A percentile compares a stretch with the other conserved stretches of the same genome.
Conservation (phyloP, 2,888 invertebrate species). For the Drosophila mimica region DNA sequence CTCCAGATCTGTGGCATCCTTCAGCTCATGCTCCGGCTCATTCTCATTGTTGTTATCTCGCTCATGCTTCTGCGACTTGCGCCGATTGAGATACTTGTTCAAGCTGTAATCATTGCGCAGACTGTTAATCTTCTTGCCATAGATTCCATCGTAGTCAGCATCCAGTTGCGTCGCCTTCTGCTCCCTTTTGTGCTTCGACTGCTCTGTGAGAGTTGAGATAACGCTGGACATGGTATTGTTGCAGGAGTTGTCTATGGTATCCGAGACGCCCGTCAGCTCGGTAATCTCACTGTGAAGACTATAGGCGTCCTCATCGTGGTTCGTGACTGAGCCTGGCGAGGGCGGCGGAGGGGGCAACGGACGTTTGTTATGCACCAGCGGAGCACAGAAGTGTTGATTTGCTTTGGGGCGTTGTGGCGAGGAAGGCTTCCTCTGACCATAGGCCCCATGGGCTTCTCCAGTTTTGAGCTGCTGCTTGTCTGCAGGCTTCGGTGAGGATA, state of each 20-base stretch:
- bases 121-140: conserved; percentile 81
- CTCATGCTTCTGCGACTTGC: conserved; percentile 73
- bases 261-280: conserved; percentile 83
- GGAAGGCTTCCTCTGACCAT: conserved; percentile 19
- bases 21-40: conserved; percentile 29
- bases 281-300: conserved; percentile 84
- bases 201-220: conserved; percentile 59
- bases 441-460: conserved; percentile 2
- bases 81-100: conserved; percentile 83
- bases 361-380: conserved; percentile 58
- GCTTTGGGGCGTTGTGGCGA: conserved; percentile 29
- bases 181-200: conserved; percentile 23
- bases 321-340: conserved; percentile 32
- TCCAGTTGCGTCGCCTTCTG: conserved; percentile 45
- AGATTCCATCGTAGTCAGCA: conserved; percentile 76
- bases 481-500: conserved; percentile 59
- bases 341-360: conserved; percentile 68
- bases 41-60: conserved; percentile 40
- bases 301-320: conserved; percentile 79
- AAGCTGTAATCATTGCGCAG: conserved; percentile 83
- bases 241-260: conserved; percentile 78
- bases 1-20: conserved; percentile 48
- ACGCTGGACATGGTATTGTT: conserved; percentile 79
- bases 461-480: conserved; percentile 13
- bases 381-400: conserved; percentile 68